phyloP scores from a whole-genome alignment of 1,140 invertebrate genomes.

The Nymphalis io region DNA sequence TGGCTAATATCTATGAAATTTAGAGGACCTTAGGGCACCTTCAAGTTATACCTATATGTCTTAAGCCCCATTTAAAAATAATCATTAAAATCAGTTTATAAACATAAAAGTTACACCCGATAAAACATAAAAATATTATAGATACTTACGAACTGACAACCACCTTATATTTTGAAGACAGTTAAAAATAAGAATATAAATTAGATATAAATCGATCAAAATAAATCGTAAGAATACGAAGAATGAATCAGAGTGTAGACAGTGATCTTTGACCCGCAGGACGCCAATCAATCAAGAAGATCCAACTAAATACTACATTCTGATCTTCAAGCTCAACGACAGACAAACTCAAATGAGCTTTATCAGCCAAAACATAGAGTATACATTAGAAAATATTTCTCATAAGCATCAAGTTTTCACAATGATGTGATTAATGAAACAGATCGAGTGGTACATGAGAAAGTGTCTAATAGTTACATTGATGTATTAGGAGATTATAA shows the following conservation, averaged over 20 bases:
- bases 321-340: slow-evolving; percentile 43
- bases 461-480: slow-evolving; percentile 65
- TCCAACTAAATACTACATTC: slow-evolving; percentile 63
- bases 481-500: slow-evolving; percentile 61
- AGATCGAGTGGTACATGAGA: slow-evolving; percentile 55
- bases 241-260: slow-evolving; percentile 36
- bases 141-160: not conserved
- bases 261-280: slow-evolving; percentile 64
- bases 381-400: slow-evolving; percentile 22
- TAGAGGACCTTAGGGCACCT: too few species aligned
- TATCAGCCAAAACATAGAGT: slow-evolving; percentile 34
- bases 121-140: too few species aligned
- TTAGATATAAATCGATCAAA: slow-evolving; percentile 37
- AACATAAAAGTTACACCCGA: too few species aligned
- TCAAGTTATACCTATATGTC: too few species aligned
- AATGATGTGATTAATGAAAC: slow-evolving; percentile 71
- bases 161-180: not conserved
- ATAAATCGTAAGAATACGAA: slow-evolving; percentile 19
- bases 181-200: slow-evolving; percentile 13
- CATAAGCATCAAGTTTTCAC: slow-evolving; percentile 51
- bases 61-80: too few species aligned
- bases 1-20: too few species aligned
- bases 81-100: too few species aligned
- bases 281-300: slow-evolving; percentile 72
- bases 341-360: slow-evolving; percentile 36